Evolutionary conservation across 1,140 invertebrate genomes (phyloP).

Genomic region (Hesperophylax magnus): DNA sequence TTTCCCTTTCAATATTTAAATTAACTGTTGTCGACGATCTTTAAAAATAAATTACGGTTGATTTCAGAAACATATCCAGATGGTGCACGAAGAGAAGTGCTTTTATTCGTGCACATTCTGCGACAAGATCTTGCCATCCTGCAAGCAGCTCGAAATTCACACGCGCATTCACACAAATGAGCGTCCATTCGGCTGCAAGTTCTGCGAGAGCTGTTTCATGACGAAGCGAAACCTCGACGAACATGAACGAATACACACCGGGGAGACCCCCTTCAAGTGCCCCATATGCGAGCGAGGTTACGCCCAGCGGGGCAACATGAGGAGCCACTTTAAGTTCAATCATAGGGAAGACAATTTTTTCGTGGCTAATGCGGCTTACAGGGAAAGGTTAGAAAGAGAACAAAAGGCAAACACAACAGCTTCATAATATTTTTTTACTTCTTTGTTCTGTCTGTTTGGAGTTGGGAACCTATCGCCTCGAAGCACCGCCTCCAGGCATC

Average conservation of each 20-base stretch:
- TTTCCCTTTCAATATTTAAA: too few relatives aligned
- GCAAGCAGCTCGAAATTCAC: neutral
- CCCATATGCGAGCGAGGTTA: neutral
- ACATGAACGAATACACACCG: too few relatives aligned
- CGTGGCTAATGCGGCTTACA: too few relatives aligned
- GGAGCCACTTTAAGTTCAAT: slow-evolving; percentile 26
- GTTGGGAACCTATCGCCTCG: too few relatives aligned
- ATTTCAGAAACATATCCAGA: neutral
- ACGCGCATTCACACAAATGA: neutral
- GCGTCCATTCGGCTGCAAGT: neutral
- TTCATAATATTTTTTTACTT: too few relatives aligned
- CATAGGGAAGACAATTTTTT: neutral
- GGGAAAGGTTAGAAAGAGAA: too few relatives aligned
- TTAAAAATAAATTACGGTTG: too few relatives aligned
- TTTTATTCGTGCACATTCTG: neutral
- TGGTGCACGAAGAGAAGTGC: neutral
- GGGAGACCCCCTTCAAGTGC: too few relatives aligned
- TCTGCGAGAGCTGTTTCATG: neutral
- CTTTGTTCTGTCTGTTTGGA: too few relatives aligned
- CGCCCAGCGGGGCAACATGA: slow-evolving; percentile 11
- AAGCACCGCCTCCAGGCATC: too few relatives aligned
- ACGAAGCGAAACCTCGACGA: too few relatives aligned
- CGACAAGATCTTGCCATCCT: neutral
- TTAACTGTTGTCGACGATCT: too few relatives aligned
- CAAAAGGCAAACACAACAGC: neutral